Conservation (phyloP, 2,888 invertebrate species). For the Apoderus coryli region DNA sequence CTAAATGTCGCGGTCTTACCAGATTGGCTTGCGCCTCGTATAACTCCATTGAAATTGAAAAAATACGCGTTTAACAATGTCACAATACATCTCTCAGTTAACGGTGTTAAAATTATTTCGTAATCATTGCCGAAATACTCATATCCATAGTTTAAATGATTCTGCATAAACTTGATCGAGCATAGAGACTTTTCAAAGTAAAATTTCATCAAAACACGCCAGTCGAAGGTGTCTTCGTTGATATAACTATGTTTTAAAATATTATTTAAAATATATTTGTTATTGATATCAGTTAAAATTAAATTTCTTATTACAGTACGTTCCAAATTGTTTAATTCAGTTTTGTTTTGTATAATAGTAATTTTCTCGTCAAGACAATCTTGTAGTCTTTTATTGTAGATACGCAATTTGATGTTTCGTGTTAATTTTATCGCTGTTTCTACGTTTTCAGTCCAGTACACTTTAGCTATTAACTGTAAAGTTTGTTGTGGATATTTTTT, state of each 20-base stretch:
- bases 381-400: constrained; percentile 16
- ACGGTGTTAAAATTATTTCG: constrained; percentile 52
- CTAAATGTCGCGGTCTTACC: constrained; percentile 83
- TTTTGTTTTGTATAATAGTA: constrained; percentile 22
- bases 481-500: constrained; percentile 18
- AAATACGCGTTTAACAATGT: constrained; percentile 67
- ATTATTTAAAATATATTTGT: constrained; percentile 56
- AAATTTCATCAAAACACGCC: constrained; percentile 64
- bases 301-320: constrained; percentile 32
- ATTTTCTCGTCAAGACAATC: constrained; percentile 15
- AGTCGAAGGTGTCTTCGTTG: constrained; percentile 49
- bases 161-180: constrained; percentile 55
- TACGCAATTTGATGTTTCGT: constrained; percentile 17
- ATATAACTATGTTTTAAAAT: constrained; percentile 45
- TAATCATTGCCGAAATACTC: constrained; percentile 68
- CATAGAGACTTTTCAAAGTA: constrained; percentile 51
- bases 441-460: constrained; percentile 33
- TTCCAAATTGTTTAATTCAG: constrained; percentile 18
- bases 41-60: constrained; percentile 62
- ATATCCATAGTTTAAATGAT: constrained; percentile 59
- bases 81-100: constrained; percentile 62
- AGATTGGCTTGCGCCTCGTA: constrained; percentile 63
- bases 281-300: constrained; percentile 30
- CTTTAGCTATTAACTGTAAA: constrained; percentile 15
- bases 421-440: constrained; percentile 24